Evolutionary conservation across 2,888 invertebrate species (phyloP).

Genomic region (Agrenia bidenticulata): DNA sequence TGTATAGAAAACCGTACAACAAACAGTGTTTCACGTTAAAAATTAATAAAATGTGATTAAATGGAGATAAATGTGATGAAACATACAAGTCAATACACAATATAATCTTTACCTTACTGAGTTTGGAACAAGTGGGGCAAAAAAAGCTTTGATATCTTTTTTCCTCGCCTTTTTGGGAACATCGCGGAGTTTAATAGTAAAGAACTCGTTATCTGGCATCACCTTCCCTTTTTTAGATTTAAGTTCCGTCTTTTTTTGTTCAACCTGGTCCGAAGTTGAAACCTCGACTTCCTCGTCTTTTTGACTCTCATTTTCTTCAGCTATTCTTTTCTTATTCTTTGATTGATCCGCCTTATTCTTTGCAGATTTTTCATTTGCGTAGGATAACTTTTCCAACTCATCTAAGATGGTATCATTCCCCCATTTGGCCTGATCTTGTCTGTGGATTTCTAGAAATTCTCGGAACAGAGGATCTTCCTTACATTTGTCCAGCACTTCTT

Average conservation of each 20-base stretch:
- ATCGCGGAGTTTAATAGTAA: conserved; percentile 73
- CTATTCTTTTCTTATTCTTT: conserved; percentile 50
- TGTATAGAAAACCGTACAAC: conserved; percentile 9
- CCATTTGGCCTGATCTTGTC: conserved; percentile 57
- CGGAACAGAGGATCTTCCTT: conserved; percentile 85
- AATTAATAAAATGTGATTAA: too few relatives aligned
- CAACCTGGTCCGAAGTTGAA: neutral
- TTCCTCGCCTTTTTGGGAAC: conserved; percentile 78
- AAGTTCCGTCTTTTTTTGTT: conserved; percentile 12
- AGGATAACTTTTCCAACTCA: conserved; percentile 54
- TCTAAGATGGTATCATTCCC: conserved; percentile 49
- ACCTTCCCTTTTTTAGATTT: conserved; percentile 51
- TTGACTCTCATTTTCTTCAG: conserved; percentile 55
- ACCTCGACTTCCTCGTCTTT: conserved; percentile 53
- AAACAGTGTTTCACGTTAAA: too few relatives aligned
- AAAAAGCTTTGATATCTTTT: conserved; percentile 80
- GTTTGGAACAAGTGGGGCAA: conserved; percentile 74
- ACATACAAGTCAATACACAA: too few relatives aligned
- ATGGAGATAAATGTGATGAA: too few relatives aligned
- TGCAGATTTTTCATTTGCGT: conserved; percentile 33
- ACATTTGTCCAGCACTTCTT: conserved; percentile 70
- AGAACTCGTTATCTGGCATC: conserved; percentile 57
- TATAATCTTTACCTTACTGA: conserved; percentile 72
- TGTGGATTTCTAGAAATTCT: conserved; percentile 85
- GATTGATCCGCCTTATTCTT: conserved; percentile 45